Base-by-base conservation (phyloP, 2,113 vertebrate genomes). In the Poeciliopsis retropinna region DNA sequence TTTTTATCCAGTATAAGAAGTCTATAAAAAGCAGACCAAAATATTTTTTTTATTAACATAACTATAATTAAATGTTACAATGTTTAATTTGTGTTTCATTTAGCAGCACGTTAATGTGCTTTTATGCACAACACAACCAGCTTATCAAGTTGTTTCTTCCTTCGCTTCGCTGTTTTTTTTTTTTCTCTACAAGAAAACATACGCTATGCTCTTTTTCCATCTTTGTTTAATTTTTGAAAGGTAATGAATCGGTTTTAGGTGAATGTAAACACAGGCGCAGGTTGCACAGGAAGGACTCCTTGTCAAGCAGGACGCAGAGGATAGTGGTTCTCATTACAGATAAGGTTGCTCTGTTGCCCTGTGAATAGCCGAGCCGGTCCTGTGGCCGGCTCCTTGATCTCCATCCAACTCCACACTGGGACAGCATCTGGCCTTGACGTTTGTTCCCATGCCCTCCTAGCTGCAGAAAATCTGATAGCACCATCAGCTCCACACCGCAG, bases 381-480 rank as follows among this genome's bases (percentile, higher is more conserved):
- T 68, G 29, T 72, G 70, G 79, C 85, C 84, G 88, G 72, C 66
- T 82, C 90, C 89, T 91, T 88, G 82, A 89, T 91, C 86, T 84
- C 81, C 70, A 68, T 92, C 90, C 91, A 91, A 80, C 31, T 82
- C 78, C 92, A 92, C 72, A 80, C 87, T 89, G 91, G 84, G 90
- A 87, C 87, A 67, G 84, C 83, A 92, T 89, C 90, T 93, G 91
- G 83, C 86, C 41, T 41, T 74, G 27, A 79, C 12, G 44, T 85
- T 88, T 83, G 85, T 88, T 89, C 84, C 78, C 80, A 79, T 81
- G 79, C 82, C 78, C 63, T 61, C 61, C 80, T 62, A 62, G 72
- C 71, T 72, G 51, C 80, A 57, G 69, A 84, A 74, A 70, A 80
- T 73, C 72, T 73, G 72, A 85, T 79, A 14, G 63, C 27, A 11